Percentiles rank a stretch among this genome's conserved stretches.
Conservation (phyloP, 2,797 vertebrate species). For the Coccyzus lansbergi region DNA sequence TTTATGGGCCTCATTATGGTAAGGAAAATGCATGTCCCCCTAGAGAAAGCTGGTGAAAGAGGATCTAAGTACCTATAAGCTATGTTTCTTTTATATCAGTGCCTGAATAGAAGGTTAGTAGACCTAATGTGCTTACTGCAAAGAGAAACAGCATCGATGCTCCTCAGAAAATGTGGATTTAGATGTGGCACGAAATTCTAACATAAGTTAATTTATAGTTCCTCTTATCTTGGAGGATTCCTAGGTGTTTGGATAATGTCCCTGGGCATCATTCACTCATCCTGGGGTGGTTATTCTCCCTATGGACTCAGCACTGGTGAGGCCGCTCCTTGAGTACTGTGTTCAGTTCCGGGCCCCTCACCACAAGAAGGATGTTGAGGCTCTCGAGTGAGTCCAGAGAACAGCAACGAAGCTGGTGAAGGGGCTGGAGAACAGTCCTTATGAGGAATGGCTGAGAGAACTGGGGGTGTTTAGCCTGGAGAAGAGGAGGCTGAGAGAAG, state of each 20-base stretch:
- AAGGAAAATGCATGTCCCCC: conserved; percentile 44
- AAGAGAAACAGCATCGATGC: conserved; percentile 9
- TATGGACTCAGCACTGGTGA: no score
- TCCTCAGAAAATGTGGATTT: background rate
- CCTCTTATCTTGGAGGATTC: conserved; percentile 2
- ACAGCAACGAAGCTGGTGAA: no score
- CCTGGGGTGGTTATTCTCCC: no score
- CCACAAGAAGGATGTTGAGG: no score
- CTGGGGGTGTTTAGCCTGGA: no score
- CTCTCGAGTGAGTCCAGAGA: no score
- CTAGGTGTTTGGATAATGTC: background rate
- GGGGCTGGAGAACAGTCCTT: no score
- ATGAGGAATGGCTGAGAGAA: no score
- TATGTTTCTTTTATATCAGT: background rate
- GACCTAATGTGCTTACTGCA: background rate
- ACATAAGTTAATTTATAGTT: background rate
- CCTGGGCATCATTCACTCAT: background rate
- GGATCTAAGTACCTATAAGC: conserved; percentile 13
- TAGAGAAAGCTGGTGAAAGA: background rate
- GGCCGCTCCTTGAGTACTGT: no score
- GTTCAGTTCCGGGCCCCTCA: no score
- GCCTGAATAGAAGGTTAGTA: background rate
- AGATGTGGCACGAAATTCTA: background rate
- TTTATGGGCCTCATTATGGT: conserved; percentile 58
- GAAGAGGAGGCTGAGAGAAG: no score